phyloP scores from a whole-genome alignment of 2,113 vertebrate genomes.

The Sporophila hypoxantha region DNA sequence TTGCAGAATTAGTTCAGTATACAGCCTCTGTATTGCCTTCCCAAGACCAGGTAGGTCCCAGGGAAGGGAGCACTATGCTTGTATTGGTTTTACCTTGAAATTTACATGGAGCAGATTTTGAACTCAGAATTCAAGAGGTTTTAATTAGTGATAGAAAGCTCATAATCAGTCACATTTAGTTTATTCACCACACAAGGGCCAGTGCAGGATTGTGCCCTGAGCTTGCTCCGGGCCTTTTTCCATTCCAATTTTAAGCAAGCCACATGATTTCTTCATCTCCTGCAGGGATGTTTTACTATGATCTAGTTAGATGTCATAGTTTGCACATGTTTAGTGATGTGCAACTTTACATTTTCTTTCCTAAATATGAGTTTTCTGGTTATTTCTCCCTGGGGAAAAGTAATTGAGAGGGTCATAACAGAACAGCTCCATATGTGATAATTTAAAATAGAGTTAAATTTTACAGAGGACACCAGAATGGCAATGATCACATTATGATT shows the following conservation, averaged over 20 bases:
- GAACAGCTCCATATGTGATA: not conserved
- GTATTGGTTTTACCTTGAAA: not conserved
- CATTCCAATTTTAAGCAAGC: constrained; percentile 51
- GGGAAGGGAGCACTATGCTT: not conserved
- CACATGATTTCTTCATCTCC: constrained; percentile 41
- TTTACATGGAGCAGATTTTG: not conserved
- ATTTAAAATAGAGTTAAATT: not conserved
- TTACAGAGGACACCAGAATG: not conserved
- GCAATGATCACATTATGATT: not conserved
- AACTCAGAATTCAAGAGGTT: not conserved
- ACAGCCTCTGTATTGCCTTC: not conserved
- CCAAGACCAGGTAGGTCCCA: not conserved
- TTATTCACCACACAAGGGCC: constrained; percentile 11
- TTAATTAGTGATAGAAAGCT: constrained; percentile 19
- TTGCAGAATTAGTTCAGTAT: not conserved
- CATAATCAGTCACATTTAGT: constrained; percentile 28
- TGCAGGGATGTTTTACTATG: constrained; percentile 21
- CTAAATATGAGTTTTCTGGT: not conserved
- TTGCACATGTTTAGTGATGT: constrained; percentile 38
- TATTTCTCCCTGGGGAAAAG: constrained; percentile 1
- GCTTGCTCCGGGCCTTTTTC: constrained; percentile 40
- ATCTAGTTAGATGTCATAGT: constrained; percentile 47
- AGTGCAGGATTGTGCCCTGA: constrained; percentile 25
- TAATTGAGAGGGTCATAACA: not conserved
- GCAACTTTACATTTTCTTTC: constrained; percentile 22